Conservation (phyloP, 2,797 vertebrate species). For the Remorina albescens region DNA sequence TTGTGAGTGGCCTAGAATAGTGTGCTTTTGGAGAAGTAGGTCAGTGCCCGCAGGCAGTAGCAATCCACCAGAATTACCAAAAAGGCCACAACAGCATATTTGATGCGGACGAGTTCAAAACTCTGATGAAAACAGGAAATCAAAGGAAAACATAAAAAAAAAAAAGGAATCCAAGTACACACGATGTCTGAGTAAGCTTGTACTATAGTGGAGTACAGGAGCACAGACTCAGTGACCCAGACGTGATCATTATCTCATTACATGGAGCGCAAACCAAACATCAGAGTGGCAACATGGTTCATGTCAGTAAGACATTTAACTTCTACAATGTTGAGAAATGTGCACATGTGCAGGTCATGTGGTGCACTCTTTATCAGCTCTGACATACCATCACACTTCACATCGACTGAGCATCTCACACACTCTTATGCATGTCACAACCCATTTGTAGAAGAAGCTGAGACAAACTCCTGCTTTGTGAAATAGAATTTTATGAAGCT, state of each 20-base stretch:
- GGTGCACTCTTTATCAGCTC: conserved; percentile 10
- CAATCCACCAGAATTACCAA: conserved; percentile 26
- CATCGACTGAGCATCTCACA: background rate
- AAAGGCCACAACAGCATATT: conserved; percentile 18
- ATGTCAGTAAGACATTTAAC: conserved; percentile 45
- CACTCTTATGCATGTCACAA: conserved; percentile 15
- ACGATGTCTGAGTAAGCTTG: background rate
- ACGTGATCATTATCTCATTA: conserved; percentile 33
- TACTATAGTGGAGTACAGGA: background rate
- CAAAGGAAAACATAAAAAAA: background rate
- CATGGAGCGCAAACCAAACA: conserved; percentile 25
- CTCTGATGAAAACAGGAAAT: background rate
- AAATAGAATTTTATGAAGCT: too few relatives aligned
- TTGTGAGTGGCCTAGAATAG: conserved; percentile 42
- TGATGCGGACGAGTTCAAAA: background rate
- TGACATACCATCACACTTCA: background rate
- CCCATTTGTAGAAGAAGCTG: background rate
- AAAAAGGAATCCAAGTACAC: background rate
- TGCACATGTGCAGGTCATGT: conserved; percentile 2
- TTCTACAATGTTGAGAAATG: conserved; percentile 12
- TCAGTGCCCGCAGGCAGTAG: conserved; percentile 54
- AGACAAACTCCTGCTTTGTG: background rate
- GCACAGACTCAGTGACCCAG: background rate
- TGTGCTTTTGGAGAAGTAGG: conserved; percentile 66
- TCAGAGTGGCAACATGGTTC: conserved; percentile 15